Conservation (phyloP, 2,113 vertebrate species). For the Hemicordylus capensis region DNA sequence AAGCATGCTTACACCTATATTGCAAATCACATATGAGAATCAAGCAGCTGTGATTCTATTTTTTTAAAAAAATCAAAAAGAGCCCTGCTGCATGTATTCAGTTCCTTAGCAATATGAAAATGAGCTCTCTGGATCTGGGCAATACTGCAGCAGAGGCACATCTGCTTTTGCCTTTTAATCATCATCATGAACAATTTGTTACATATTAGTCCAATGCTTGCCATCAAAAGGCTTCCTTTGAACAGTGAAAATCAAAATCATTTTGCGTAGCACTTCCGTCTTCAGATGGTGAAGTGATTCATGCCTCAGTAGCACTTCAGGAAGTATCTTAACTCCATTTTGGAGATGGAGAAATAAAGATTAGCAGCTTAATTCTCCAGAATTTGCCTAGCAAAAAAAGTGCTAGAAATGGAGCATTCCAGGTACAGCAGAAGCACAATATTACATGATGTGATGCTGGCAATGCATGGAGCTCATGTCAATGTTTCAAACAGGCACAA, state of each 20-base stretch:
- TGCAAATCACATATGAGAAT: background rate
- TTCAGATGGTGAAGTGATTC: background rate
- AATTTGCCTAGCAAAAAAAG: background rate
- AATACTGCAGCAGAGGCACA: slow-evolving; percentile 2
- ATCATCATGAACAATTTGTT: slow-evolving; percentile 2
- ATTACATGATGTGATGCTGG: background rate
- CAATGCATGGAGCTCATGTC: background rate
- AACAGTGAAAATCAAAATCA: background rate
- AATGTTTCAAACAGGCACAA: background rate
- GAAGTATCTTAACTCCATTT: slow-evolving; percentile 11
- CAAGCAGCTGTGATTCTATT: background rate
- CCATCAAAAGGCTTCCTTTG: background rate
- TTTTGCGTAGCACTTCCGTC: background rate
- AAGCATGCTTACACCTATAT: background rate
- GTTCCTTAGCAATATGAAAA: slow-evolving; percentile 28
- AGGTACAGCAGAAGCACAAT: background rate
- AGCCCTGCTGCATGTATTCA: slow-evolving; percentile 12
- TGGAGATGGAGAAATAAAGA: accelerated
- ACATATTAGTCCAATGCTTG: slow-evolving; percentile 1
- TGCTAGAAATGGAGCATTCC: background rate
- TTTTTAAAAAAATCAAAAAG: background rate
- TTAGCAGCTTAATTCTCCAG: background rate
- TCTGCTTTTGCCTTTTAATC: slow-evolving; percentile 16
- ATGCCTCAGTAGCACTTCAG: slow-evolving; percentile 19
- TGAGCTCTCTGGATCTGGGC: slow-evolving; percentile 1